These are phyloP conservation scores for Eupeodes corollae DNA, from an alignment of 1,140 invertebrate genomes.

Conservation along the genomic window DNA sequence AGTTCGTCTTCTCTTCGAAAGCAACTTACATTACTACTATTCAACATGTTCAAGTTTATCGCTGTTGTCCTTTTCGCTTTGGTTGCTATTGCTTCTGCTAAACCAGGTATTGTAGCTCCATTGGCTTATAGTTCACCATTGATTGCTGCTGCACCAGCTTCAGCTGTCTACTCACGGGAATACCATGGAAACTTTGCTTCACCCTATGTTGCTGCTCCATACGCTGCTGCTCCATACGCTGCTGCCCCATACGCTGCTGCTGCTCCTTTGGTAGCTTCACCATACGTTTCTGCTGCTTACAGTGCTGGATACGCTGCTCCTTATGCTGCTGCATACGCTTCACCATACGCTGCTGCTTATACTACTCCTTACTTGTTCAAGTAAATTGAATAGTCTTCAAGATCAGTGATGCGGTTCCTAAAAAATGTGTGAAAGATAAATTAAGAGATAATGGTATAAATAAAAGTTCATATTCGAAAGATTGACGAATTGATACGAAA, in stretches of 20 bases:
- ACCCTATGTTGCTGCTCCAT: constrained; percentile 20
- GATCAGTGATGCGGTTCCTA: too few relatives aligned
- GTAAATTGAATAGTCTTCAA: too few relatives aligned
- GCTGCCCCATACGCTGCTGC: constrained; percentile 17
- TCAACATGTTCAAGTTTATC: constrained; percentile 4
- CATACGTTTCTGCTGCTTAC: constrained; percentile 23
- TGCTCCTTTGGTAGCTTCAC: constrained; percentile 12
- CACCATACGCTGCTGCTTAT: constrained; percentile 21
- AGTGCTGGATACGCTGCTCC: constrained; percentile 22
- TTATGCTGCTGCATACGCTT: constrained; percentile 20
- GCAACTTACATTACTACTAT: neutral
- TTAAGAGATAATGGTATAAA: too few relatives aligned
- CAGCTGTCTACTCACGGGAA: constrained; percentile 17
- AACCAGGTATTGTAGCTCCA: constrained; percentile 23
- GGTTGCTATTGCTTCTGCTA: constrained; percentile 21
- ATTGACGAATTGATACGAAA: too few relatives aligned
- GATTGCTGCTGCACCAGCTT: constrained; percentile 12
- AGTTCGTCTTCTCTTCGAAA: too few relatives aligned
- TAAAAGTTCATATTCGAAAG: too few relatives aligned
- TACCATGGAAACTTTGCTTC: constrained; percentile 23
- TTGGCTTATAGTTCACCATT: constrained; percentile 20
- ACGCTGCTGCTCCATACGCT: constrained; percentile 12
- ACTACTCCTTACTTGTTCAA: constrained; percentile 20
- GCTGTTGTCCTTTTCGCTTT: constrained; percentile 13
- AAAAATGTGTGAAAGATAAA: too few relatives aligned